Base-by-base conservation (phyloP, 2,113 vertebrate genomes). In the Anguilla japonica region DNA sequence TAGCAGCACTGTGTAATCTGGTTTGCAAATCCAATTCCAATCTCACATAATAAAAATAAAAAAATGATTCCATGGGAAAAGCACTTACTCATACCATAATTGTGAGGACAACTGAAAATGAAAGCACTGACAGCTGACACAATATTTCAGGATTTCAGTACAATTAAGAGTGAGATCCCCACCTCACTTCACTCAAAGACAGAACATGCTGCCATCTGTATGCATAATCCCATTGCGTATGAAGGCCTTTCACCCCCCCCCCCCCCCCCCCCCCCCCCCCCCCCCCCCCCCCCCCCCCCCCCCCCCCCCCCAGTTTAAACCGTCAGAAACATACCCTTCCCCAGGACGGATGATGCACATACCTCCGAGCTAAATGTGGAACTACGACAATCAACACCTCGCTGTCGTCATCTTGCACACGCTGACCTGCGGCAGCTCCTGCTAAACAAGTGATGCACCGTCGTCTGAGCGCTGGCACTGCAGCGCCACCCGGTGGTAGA, bases 331-430 rank as follows among this genome's bases (percentile, higher is more conserved):
- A 34, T 34, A 75, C 71, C 71, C 26, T 75, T 75, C 71, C n/a
- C n/a, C 71, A 34, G n/a, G n/a, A 75, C 71, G 13, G 50, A 53
- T 2, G 71, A 75, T 75, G 71, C 26, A 26, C n/a, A 75, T 75
- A 34, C 71, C 71, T 3, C 71, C 5, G 71, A 75, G 22, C 71
- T 34, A 75, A 34, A 75, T 75, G 71, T 29, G 71, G 71, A 75
- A 75, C 71, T 34, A 34, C 34, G 71, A 75, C 71, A 75, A 75
- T 75, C 71, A 75, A 75, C 71, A 75, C 71, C 71, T 75, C 71
- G 71, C 71, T 13, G 71, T 26, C 71, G 71, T 34, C 71, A 34
- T 75, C 71, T 34, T 13, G 22, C 26, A 34, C 71, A 34, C 71
- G 13, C n/a, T 75, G 71, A 29, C n/a, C 71, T 75, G 71, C n/a